These are phyloP conservation scores for Micropoecilia bifurca DNA, from an alignment of 2,797 vertebrate genomes.

Conservation along the genomic window DNA sequence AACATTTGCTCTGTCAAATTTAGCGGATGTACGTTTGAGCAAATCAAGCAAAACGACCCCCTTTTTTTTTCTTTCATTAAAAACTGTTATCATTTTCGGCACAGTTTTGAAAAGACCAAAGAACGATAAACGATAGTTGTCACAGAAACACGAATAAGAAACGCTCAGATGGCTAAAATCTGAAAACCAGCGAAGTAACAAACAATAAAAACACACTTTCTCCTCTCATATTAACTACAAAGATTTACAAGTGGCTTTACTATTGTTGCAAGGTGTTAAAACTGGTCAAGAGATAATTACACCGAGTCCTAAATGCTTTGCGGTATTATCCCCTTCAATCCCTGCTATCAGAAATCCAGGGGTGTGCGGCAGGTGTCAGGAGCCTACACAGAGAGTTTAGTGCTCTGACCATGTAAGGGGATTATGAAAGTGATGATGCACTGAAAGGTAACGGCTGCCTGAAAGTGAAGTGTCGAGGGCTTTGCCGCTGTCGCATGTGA, in stretches of 20 bases:
- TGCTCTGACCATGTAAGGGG: slow-evolving; percentile 78
- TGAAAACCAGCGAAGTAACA: slow-evolving; percentile 13
- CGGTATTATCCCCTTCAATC: slow-evolving; percentile 68
- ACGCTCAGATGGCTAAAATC: slow-evolving; percentile 39
- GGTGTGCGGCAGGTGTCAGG: slow-evolving; percentile 72
- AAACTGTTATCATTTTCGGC: slow-evolving; percentile 27
- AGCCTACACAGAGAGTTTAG: slow-evolving; percentile 54
- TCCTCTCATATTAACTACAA: slow-evolving; percentile 25
- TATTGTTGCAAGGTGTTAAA: slow-evolving; percentile 33
- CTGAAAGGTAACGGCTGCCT: slow-evolving; percentile 78
- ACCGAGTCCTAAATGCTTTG: slow-evolving; percentile 36
- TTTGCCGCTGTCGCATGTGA: slow-evolving; percentile 74
- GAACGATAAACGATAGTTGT: slow-evolving; percentile 35
- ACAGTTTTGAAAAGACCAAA: slow-evolving; percentile 22
- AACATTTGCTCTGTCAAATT: slow-evolving; percentile 73
- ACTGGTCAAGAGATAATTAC: slow-evolving; percentile 67
- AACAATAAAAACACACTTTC: slow-evolving; percentile 7
- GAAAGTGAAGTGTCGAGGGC: slow-evolving; percentile 76
- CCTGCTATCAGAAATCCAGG: slow-evolving; percentile 63
- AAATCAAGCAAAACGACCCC: slow-evolving; percentile 54
- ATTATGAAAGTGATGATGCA: slow-evolving; percentile 83
- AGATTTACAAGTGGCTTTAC: slow-evolving; percentile 37
- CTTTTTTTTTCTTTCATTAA: background rate
- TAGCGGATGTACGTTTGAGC: slow-evolving; percentile 40
- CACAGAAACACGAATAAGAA: slow-evolving; percentile 18